Percentiles rank a stretch among this genome's conserved stretches.
phyloP scores from a whole-genome alignment of 2,888 invertebrate species.

The Drosophila diplacantha region DNA sequence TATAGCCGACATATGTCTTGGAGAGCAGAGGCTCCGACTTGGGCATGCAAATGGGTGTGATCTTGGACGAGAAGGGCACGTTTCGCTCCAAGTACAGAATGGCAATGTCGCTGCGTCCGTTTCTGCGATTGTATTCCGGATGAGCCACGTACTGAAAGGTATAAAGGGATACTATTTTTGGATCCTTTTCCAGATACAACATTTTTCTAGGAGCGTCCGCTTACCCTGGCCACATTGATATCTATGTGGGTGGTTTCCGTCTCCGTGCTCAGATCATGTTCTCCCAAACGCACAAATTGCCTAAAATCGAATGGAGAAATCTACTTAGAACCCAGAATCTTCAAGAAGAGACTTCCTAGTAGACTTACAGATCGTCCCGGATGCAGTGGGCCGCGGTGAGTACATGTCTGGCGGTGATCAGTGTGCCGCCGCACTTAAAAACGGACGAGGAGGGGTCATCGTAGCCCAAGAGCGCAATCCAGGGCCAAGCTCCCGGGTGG shows the following conservation, averaged over 20 bases:
- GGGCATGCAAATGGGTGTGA: slow-evolving; percentile 88
- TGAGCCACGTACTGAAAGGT: slow-evolving; percentile 58
- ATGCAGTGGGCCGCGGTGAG: slow-evolving; percentile 81
- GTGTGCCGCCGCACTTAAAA: slow-evolving; percentile 79
- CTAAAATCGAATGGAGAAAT: slow-evolving; percentile 36
- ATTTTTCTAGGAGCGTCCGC: slow-evolving; percentile 10
- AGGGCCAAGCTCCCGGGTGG: slow-evolving; percentile 86
- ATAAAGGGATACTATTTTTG: rapidly evolving
- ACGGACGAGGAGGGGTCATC: slow-evolving; percentile 75
- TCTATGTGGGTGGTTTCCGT: slow-evolving; percentile 81
- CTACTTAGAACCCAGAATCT: not conserved
- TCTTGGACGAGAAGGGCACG: slow-evolving; percentile 80
- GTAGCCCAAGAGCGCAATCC: slow-evolving; percentile 87
- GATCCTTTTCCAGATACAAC: too few species aligned
- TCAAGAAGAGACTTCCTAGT: not conserved
- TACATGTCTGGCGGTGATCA: slow-evolving; percentile 80
- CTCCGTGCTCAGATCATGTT: slow-evolving; percentile 83
- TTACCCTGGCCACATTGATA: slow-evolving; percentile 79
- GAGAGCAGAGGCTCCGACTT: slow-evolving; percentile 78
- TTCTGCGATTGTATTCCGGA: slow-evolving; percentile 65
- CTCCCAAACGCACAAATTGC: slow-evolving; percentile 84
- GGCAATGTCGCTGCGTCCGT: slow-evolving; percentile 88
- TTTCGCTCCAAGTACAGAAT: slow-evolving; percentile 82
- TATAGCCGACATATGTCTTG: slow-evolving; percentile 80
- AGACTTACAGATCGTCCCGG: slow-evolving; percentile 68